Base-by-base conservation (phyloP, 2,888 invertebrate genomes). In the Pollenia amentaria region DNA sequence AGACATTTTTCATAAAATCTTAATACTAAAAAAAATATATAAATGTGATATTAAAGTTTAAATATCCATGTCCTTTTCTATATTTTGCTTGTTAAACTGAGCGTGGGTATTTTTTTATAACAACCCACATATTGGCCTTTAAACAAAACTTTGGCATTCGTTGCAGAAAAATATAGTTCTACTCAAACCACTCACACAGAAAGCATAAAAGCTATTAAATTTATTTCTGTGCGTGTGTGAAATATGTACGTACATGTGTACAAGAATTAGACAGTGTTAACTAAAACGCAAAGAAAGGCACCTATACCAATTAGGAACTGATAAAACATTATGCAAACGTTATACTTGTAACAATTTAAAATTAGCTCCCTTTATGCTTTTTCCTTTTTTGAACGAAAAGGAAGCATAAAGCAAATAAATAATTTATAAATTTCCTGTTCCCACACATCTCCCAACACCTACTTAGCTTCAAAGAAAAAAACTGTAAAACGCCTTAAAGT, bases 51-150 rank as follows among this genome's bases (percentile, higher is more conserved):
- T 29, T 29, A 29, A 29, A 29, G 29, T 44, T 53, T 48, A 51
- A 79, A 65, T 48, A 42, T n/a, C 44, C 21, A 67, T 78, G 16
- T 78, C 72, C 65, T 60, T 29, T 29, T 57, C 57, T 79, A 53
- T 60, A 14, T n/a, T 40, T 46, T 38, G 42, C 29, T 12, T 73
- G n/a, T 11, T 44, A n/a, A 65, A 44, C 14, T 38, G 14, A 16
- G 46, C 38, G 78, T 73, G 51, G 55, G 75, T 78, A 48, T 62
- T 72, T 16, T 72, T 69, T 51, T 44, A n/a, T 7, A 12, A 62
- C 51, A 77, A 62, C 83, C 79, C 75, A 86, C 86, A 80, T 76
- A 67, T 80, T 80, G 86, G 72, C 67, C 64, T 78, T 87, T 87
- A 51, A 62, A 62, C 46, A 57, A 38, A n/a, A 42, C 64, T 67